phyloP scores from a whole-genome alignment of 1,140 invertebrate species.

The Trigoniulus corallinus region DNA sequence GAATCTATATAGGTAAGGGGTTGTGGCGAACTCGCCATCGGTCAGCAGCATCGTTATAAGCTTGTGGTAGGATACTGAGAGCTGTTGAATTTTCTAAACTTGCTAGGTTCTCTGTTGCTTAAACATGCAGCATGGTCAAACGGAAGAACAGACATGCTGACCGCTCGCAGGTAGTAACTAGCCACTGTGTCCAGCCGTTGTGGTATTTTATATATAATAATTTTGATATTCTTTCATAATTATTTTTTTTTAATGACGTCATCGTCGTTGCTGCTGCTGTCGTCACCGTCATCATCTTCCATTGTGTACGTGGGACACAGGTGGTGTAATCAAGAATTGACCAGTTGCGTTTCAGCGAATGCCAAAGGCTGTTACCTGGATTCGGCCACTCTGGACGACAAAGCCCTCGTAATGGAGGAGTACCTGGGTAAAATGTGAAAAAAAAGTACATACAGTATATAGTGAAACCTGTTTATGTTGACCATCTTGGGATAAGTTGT shows the following conservation, averaged over 20 bases:
- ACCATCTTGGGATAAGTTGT: no score
- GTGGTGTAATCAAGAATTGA: background rate
- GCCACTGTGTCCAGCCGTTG: no score
- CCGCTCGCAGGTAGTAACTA: slow-evolving; percentile 20
- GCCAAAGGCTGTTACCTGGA: background rate
- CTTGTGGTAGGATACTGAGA: background rate
- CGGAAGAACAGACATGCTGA: slow-evolving; percentile 17
- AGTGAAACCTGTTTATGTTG: no score
- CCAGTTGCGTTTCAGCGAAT: background rate
- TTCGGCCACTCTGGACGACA: background rate
- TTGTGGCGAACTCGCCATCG: background rate
- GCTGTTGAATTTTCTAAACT: background rate
- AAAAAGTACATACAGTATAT: no score
- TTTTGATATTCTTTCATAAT: no score
- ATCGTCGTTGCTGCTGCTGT: background rate
- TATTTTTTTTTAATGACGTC: no score
- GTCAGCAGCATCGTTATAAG: background rate
- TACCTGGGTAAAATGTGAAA: no score
- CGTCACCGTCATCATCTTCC: background rate
- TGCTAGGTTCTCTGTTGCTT: slow-evolving; percentile 27
- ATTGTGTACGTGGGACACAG: background rate
- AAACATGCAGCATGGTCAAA: slow-evolving; percentile 24
- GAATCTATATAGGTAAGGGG: slow-evolving; percentile 30
- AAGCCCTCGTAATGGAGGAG: background rate
- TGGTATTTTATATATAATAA: no score